Conservation (phyloP, 2,797 vertebrate species). For the Leuciscus waleckii region DNA sequence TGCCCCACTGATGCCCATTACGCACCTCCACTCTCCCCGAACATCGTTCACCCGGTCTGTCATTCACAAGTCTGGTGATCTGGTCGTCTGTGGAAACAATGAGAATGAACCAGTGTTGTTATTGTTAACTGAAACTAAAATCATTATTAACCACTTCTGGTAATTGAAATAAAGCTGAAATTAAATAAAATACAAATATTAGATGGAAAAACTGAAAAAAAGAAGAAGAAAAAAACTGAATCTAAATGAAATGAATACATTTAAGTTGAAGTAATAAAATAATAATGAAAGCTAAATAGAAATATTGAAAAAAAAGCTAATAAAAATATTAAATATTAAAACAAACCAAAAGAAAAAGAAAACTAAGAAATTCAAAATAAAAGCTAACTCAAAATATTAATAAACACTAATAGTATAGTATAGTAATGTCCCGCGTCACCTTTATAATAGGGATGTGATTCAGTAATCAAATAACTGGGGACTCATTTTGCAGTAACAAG, state of each 20-base stretch:
- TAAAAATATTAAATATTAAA: neutral
- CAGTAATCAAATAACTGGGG: no score
- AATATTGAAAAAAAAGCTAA: neutral
- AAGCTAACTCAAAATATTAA: neutral
- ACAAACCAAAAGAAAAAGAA: neutral
- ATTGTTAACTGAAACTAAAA: neutral
- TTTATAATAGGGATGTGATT: no score
- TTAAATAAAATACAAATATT: neutral
- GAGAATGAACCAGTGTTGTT: neutral
- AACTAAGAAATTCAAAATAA: neutral
- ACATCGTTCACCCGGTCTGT: constrained; percentile 66
- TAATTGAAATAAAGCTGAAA: neutral
- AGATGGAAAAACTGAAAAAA: neutral
- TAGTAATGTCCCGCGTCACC: no score
- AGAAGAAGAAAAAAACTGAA: no score
- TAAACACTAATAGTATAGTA: no score
- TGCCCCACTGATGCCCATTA: constrained; percentile 75
- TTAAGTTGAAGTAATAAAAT: neutral
- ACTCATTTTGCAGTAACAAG: no score
- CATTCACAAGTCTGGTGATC: constrained; percentile 70
- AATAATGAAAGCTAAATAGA: neutral
- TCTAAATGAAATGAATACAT: neutral
- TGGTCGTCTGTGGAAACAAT: constrained; percentile 62
- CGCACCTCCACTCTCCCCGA: constrained; percentile 79
- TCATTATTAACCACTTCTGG: neutral